Percentiles rank a stretch among this genome's conserved stretches.
Conservation (phyloP, 2,888 invertebrate genomes). For the Xestia ashworthii region DNA sequence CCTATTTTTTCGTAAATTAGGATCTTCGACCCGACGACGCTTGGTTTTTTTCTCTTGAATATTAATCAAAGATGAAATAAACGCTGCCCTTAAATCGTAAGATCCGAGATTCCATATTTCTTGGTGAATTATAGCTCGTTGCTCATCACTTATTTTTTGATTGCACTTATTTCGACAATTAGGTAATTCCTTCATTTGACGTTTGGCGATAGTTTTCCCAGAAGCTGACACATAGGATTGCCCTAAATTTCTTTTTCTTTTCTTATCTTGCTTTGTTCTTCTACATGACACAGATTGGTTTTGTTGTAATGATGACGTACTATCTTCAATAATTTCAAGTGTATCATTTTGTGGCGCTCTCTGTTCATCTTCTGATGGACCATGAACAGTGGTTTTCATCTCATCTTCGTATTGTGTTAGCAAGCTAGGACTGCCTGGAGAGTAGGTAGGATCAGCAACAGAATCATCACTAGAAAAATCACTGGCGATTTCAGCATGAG, state of each 20-base stretch:
- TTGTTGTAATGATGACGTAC: slow-evolving; percentile 7
- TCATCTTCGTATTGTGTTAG: background rate
- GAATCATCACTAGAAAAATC: background rate
- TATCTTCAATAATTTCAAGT: background rate
- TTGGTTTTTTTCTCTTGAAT: too few species aligned
- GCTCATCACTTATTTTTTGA: too few species aligned
- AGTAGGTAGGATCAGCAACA: background rate
- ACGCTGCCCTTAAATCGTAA: too few species aligned
- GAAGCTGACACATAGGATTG: too few species aligned
- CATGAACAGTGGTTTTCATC: background rate
- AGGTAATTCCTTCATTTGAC: background rate
- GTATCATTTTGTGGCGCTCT: background rate
- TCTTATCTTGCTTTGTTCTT: background rate
- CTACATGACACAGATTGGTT: slow-evolving; percentile 1
- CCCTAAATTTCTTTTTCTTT: background rate
- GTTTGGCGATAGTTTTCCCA: background rate
- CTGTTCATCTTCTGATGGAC: background rate
- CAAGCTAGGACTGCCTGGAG: background rate
- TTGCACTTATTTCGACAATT: background rate
- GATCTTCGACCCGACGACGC: too few species aligned
- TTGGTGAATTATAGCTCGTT: too few species aligned
- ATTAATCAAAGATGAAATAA: too few species aligned
- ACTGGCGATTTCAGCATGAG: background rate
- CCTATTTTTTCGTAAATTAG: too few species aligned
- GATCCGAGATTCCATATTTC: too few species aligned